Evolutionary conservation across 1,140 invertebrate genomes (phyloP).

Genomic region (Aphis gossypii): DNA sequence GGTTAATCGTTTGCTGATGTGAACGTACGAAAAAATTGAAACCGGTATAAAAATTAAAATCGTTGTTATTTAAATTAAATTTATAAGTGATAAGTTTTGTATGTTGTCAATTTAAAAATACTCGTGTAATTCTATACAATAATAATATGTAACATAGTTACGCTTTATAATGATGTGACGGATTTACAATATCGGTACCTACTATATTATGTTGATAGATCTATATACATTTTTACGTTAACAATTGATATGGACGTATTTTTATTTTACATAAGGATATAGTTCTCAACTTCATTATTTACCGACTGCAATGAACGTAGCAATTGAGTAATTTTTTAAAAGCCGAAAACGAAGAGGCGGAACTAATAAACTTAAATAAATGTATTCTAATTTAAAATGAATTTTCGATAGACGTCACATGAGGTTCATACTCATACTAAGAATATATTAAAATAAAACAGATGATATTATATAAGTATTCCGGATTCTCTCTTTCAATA

Average conservation of each 20-base stretch:
- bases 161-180: not conserved
- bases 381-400: not conserved
- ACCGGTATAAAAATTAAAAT: not conserved
- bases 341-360: not conserved
- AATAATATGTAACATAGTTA: not conserved
- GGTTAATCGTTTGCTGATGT: not conserved
- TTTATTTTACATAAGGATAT: slow-evolving; percentile 20
- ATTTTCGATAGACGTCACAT: not conserved
- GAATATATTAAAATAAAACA: not conserved
- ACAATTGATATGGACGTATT: not conserved
- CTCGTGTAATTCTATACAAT: not conserved
- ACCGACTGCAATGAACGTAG: not conserved
- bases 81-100: not conserved
- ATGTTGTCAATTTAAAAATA: slow-evolving; percentile 18
- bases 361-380: not conserved
- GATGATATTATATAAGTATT: not conserved
- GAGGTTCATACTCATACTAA: not conserved
- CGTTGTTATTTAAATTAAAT: not conserved
- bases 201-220: not conserved
- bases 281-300: not conserved
- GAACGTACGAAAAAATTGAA: not conserved
- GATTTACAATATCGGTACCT: not conserved
- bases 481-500: not conserved
- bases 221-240: not conserved
- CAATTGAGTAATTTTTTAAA: not conserved